These are phyloP conservation scores for Eilema caniola DNA, from an alignment of 2,888 invertebrate species.

Conservation along the genomic window DNA sequence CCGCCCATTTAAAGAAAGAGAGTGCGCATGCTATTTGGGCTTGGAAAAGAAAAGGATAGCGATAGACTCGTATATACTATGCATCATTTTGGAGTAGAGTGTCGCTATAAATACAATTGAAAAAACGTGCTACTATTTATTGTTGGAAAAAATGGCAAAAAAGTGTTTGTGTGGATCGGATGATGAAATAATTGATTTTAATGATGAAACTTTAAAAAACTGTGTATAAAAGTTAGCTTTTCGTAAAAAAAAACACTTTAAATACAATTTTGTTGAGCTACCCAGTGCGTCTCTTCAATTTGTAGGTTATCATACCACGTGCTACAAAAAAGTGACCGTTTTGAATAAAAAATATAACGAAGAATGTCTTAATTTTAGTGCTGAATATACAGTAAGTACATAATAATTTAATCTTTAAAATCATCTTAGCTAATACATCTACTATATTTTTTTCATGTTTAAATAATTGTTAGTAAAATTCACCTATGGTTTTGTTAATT, in stretches of 20 bases:
- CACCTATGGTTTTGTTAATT: conserved; percentile 26
- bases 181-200: neutral
- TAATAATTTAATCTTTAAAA: conserved; percentile 36
- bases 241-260: conserved; percentile 13
- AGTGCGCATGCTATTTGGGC: too few relatives aligned
- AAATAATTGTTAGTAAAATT: too few relatives aligned
- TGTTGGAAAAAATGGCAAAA: too few relatives aligned
- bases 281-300: conserved; percentile 6
- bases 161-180: too few relatives aligned
- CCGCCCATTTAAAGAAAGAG: too few relatives aligned
- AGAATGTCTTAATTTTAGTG: conserved; percentile 34
- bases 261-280: conserved; percentile 14
- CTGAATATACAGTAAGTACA: conserved; percentile 36
- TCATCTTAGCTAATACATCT: conserved; percentile 24
- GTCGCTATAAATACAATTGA: too few relatives aligned
- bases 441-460: too few relatives aligned
- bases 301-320: conserved; percentile 15
- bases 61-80: too few relatives aligned
- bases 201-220: conserved; percentile 16
- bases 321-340: conserved; percentile 36
- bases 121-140: too few relatives aligned
- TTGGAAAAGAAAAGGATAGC: too few relatives aligned
- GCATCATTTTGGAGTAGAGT: too few relatives aligned
- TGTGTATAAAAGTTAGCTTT: conserved; percentile 17
- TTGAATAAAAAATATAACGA: conserved; percentile 36